Base-by-base conservation (phyloP, 2,797 vertebrate genomes). In the Hyperoplus immaculatus region DNA sequence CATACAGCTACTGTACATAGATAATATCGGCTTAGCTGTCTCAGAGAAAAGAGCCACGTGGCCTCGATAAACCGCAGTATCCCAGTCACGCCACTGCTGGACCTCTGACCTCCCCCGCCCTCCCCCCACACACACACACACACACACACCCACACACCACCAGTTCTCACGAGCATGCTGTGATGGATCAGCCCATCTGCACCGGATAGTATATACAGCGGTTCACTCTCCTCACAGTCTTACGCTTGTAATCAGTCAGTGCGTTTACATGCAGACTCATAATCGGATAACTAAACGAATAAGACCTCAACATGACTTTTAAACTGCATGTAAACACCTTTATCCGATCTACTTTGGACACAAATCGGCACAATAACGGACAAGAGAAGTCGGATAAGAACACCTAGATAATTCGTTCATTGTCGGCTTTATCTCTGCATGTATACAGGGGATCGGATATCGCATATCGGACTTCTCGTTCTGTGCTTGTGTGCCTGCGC, bases 31-130 rank as follows among this genome's bases (percentile, higher is more conserved):
- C 77, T 91, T 86, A 92, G 85, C 87, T 71, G 58, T 59, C 74
- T 82, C 80, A 61, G 50, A 61, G 50, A 86, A 90, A 80, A 81
- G 80, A 80, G 65, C 81, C 82, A 86, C 57, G 58, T 88, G 89
- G 82, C 84, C 82, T 81, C 14, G 60, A 85, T 87, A 86, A 87
- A 87, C 61, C 60, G 72, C 16, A 77, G 62, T 61, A 77, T 72
- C 66, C 7, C 58, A 21, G 77, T 89, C 84, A 90, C 82, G 75
- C 77, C 68, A 87, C 57, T 4, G 29, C 47, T 29, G 6, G 50
- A 62, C 53, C 65, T 78, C 38, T 64, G 62, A 81, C 45, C 68
- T 62, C 41, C 15, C 46, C 14, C 21, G 10, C 3, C 43, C n/a
- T 29, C 38, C 38, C 46, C 46, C 15, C 21, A 21, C 54, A 3